Base-by-base conservation (phyloP, 53 echinoderm and acorn worm genomes). In the Echinometra lucunter region DNA sequence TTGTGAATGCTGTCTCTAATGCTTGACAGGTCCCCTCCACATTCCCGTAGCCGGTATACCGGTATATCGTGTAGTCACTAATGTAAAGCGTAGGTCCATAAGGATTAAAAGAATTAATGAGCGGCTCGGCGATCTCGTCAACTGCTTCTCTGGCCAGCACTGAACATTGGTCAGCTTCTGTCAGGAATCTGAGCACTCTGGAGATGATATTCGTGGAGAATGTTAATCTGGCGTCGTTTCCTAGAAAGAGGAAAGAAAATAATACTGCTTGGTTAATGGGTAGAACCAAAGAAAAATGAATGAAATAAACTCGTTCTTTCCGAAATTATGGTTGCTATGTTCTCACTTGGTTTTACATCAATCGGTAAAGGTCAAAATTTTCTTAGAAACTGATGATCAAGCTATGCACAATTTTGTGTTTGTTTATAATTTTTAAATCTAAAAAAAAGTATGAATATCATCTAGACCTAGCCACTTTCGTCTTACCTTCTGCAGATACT, bases 61-160 rank as follows among this genome's bases (percentile, higher is more conserved):
- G 85, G n/a, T 45, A 85, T 11, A 85, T 85, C 12, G 49, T 85
- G 21, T 85, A 85, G 30, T 85, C n/a, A 21, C 49, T 85, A 15
- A 85, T 85, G 6, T 28, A 9, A 47, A 85, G 23, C 12, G 49
- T 47, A 47, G 19, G 28, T 6, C 49, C 49, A 0, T n/a, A 2
- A n/a, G 40, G 2, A 7, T 11, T 8, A 30, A 49, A n/a, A 4
- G 8, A 53, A 53, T 4, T 53, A 13, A 53, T 2, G 85, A 85
- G 8, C 3, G 85, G 47, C 1, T 85, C 28, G 12, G 49, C 40
- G 85, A 85, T 49, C 6, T 85, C 85, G 28, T 85, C 85, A 28
- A 85, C 49, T n/a, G 19, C 47, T 8, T 85, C 85, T 28, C 49
- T 85, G 45, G 30, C 27, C 11, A 21, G 25, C 85, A 49, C 21